Evolutionary conservation across 2,797 vertebrate species (phyloP).

Genomic region (Leucoraja ocellata): DNA sequence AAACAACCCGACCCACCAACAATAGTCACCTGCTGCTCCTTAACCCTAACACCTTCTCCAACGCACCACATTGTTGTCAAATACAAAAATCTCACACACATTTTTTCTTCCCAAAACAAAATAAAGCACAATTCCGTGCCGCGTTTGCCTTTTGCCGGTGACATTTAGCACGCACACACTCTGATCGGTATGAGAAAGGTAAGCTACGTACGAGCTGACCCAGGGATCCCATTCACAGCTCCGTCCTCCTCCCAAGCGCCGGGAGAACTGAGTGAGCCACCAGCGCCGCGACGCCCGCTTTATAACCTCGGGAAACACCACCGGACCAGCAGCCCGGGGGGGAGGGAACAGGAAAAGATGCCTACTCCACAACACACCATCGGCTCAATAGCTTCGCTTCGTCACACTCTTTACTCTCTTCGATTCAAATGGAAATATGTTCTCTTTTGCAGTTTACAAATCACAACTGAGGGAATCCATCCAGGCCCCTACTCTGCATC

Average conservation of each 20-base stretch:
- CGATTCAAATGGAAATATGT: neutral
- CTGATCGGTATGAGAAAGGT: neutral
- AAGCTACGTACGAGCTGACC: neutral
- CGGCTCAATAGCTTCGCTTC: neutral
- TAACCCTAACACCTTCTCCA: too few species aligned
- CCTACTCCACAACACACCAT: neutral
- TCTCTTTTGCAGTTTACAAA: neutral
- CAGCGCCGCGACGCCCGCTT: neutral
- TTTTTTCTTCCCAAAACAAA: too few species aligned
- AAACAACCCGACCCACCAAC: neutral
- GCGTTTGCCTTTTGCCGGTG: neutral
- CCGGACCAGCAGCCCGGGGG: neutral
- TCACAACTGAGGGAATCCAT: neutral
- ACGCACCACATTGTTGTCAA: neutral
- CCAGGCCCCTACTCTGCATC: neutral
- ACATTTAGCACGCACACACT: neutral
- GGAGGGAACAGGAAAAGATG: too few species aligned
- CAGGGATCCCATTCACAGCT: neutral
- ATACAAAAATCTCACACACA: neutral
- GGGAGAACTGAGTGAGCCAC: constrained; percentile 15
- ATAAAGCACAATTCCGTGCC: neutral
- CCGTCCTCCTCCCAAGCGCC: neutral
- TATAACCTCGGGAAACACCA: constrained; percentile 19
- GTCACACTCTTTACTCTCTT: neutral
- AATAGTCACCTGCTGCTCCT: too few species aligned